Evolutionary conservation across 1,140 invertebrate genomes (phyloP).

Genomic region (Oryzaephilus surinamensis): DNA sequence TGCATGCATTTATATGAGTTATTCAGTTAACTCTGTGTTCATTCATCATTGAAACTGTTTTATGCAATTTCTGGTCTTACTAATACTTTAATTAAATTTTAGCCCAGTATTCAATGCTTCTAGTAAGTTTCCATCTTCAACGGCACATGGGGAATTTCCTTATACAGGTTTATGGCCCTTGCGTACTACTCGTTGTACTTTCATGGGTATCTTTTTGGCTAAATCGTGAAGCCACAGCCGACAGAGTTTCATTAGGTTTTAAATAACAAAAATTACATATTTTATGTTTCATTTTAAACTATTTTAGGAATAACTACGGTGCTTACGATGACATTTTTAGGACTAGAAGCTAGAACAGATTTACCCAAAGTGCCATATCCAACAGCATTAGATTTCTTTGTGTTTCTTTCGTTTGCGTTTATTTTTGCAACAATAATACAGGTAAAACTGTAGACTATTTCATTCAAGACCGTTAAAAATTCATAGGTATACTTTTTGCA

Average conservation of each 20-base stretch:
- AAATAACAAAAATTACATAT: neutral
- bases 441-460: constrained; percentile 28
- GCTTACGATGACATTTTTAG: constrained; percentile 80
- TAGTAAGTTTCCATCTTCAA: constrained; percentile 73
- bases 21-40: no score
- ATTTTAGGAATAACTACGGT: constrained; percentile 70
- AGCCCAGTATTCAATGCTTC: constrained; percentile 67
- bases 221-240: constrained; percentile 79
- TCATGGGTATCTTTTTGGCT: constrained; percentile 91
- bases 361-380: constrained; percentile 79
- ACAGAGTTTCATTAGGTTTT: constrained; percentile 68
- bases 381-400: constrained; percentile 79
- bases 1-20: no score
- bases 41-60: no score
- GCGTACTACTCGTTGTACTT: constrained; percentile 71
- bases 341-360: constrained; percentile 74
- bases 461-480: neutral
- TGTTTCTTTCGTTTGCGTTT: constrained; percentile 77
- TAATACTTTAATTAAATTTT: no score
- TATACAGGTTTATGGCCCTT: constrained; percentile 82
- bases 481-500: constrained; percentile 2
- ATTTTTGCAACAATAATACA: constrained; percentile 81
- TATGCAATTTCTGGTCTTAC: no score
- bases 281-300: no score
- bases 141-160: constrained; percentile 81